Conservation (phyloP, 2,888 invertebrate species). For the Acleris laterana region DNA sequence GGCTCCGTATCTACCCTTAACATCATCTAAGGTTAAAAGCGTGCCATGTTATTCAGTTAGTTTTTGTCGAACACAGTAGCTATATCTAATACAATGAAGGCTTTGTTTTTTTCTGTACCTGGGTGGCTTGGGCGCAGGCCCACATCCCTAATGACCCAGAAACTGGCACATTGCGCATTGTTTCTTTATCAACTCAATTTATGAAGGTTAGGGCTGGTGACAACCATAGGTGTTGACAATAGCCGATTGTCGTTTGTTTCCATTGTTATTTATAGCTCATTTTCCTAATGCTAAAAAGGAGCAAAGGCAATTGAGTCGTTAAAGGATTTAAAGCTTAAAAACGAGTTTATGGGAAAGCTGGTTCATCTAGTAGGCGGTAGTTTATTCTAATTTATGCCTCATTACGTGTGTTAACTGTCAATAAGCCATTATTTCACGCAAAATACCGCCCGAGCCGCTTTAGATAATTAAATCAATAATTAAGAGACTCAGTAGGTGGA, state of each 20-base stretch:
- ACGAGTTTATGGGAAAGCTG: slow-evolving; percentile 10
- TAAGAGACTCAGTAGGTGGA: slow-evolving; percentile 49
- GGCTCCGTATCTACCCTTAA: slow-evolving; percentile 23
- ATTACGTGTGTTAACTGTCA: slow-evolving; percentile 33
- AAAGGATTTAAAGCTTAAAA: background rate
- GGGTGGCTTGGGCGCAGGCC: slow-evolving; percentile 39
- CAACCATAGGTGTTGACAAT: slow-evolving; percentile 20
- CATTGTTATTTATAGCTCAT: background rate
- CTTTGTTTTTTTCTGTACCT: slow-evolving; percentile 47
- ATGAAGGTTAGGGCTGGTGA: slow-evolving; percentile 41
- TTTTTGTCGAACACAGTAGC: slow-evolving; percentile 62
- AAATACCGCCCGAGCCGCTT: slow-evolving; percentile 21
- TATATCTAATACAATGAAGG: slow-evolving; percentile 51
- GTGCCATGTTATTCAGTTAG: slow-evolving; percentile 45
- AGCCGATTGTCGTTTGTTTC: slow-evolving; percentile 7
- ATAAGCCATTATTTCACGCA: slow-evolving; percentile 31
- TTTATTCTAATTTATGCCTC: slow-evolving; percentile 32
- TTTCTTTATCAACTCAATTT: slow-evolving; percentile 46
- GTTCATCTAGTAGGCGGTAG: slow-evolving; percentile 12
- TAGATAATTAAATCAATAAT: slow-evolving; percentile 34
- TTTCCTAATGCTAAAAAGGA: background rate
- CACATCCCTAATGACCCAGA: slow-evolving; percentile 56
- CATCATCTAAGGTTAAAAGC: slow-evolving; percentile 39
- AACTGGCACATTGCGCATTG: slow-evolving; percentile 53
- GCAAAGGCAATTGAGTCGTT: background rate